A percentile compares a stretch with the other conserved stretches of the same genome.
Conservation (phyloP, 92 coral and sea anemone genomes). For the Parazoanthus swiftii region DNA sequence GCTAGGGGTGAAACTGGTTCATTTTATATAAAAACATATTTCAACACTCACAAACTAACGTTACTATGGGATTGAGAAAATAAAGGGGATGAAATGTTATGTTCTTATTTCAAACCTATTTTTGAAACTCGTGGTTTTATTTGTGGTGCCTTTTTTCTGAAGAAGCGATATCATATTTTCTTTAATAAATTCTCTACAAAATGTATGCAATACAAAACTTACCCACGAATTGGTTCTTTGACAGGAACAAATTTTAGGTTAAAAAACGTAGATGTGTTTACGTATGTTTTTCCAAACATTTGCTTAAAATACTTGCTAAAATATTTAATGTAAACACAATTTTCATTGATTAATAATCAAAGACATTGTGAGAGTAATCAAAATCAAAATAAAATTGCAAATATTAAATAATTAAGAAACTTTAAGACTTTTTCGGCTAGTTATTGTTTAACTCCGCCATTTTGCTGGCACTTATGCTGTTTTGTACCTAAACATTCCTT, state of each 20-base stretch:
- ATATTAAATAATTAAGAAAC: slow-evolving; percentile 3
- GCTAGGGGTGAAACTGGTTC: background rate
- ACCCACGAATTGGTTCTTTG: slow-evolving; percentile 15
- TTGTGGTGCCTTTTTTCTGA: slow-evolving; percentile 15
- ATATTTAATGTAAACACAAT: background rate
- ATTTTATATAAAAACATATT: slow-evolving; percentile 5
- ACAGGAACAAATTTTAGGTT: slow-evolving; percentile 9
- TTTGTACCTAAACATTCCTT: slow-evolving; percentile 6
- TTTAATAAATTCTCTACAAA: slow-evolving; percentile 4
- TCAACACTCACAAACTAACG: background rate
- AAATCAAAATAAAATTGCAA: slow-evolving; percentile 4
- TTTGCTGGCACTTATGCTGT: slow-evolving; percentile 3
- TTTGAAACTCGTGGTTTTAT: background rate
- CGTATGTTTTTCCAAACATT: background rate
- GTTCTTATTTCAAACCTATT: slow-evolving; percentile 1
- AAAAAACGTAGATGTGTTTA: slow-evolving; percentile 9
- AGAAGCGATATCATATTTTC: slow-evolving; percentile 13
- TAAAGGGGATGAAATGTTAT: slow-evolving; percentile 2
- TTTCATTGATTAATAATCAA: background rate
- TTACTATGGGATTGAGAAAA: slow-evolving; percentile 10
- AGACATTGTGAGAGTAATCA: slow-evolving; percentile 1
- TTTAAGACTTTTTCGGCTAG: slow-evolving; percentile 2
- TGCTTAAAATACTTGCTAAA: background rate
- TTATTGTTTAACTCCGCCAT: slow-evolving; percentile 7
- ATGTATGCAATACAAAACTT: slow-evolving; percentile 12